Percentiles rank a stretch among this genome's conserved stretches.
Conservation (phyloP, 2,113 vertebrate species). For the Ploceus nigricollis region DNA sequence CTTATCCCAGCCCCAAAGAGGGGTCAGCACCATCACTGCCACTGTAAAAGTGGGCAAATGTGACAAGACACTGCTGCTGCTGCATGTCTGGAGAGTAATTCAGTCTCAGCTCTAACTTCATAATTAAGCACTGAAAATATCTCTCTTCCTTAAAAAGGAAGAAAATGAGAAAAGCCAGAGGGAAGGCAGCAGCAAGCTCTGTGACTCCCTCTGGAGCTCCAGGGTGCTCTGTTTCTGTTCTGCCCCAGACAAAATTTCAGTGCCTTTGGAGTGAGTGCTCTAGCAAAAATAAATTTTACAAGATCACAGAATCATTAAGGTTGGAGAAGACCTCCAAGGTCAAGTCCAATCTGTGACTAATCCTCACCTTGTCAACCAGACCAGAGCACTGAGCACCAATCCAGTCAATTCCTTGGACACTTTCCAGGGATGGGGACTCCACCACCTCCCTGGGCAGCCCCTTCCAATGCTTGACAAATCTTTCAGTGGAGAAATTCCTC, state of each 20-base stretch:
- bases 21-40: not conserved
- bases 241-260: not conserved
- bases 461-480: not conserved
- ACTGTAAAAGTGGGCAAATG: rapidly evolving
- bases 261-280: not conserved
- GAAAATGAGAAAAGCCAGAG: not conserved
- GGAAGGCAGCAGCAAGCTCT: not conserved
- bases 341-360: not conserved
- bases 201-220: not conserved
- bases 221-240: not conserved
- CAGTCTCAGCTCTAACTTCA: not conserved
- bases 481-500: not conserved
- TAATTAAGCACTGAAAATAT: constrained; percentile 30
- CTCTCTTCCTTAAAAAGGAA: constrained; percentile 30
- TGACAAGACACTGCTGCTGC: not conserved
- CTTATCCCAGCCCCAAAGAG: not conserved
- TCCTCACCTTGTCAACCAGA: not conserved
- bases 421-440: not conserved
- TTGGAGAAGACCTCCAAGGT: not conserved
- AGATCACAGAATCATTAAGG: not conserved
- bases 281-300: not conserved
- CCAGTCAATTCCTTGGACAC: not conserved
- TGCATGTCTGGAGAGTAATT: not conserved
- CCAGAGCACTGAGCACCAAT: not conserved
- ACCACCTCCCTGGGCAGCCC: not conserved